These are phyloP conservation scores for Scaptodrosophila latifasciaeformis DNA, from an alignment of 2,888 invertebrate genomes.

Conservation along the genomic window DNA sequence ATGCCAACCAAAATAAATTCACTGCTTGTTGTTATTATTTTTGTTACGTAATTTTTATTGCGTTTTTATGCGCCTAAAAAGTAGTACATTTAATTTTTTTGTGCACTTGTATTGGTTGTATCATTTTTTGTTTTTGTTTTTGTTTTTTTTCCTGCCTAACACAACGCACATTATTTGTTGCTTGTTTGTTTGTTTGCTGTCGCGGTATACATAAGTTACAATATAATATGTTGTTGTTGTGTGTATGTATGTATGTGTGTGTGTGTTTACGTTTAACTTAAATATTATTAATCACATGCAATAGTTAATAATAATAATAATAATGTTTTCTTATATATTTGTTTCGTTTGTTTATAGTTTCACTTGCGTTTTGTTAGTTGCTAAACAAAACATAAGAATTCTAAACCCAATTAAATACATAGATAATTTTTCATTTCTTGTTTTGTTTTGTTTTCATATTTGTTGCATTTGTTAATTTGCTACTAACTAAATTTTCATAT, in stretches of 20 bases:
- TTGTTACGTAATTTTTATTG: slow-evolving; percentile 60
- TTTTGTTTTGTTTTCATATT: slow-evolving; percentile 18
- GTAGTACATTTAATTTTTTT: slow-evolving; percentile 44
- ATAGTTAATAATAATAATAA: slow-evolving; percentile 66
- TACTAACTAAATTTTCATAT: slow-evolving; percentile 65
- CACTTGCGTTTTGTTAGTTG: slow-evolving; percentile 26
- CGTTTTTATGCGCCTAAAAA: slow-evolving; percentile 54
- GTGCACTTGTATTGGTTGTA: slow-evolving; percentile 20
- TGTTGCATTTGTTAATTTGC: slow-evolving; percentile 57
- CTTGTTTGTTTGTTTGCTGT: too few relatives aligned
- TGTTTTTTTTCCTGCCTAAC: too few relatives aligned
- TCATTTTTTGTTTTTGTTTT: slow-evolving; percentile 33
- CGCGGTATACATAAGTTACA: slow-evolving; percentile 64
- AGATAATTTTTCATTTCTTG: slow-evolving; percentile 2
- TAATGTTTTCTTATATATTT: slow-evolving; percentile 16
- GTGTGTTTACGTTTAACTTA: slow-evolving; percentile 62
- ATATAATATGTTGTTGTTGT: slow-evolving; percentile 57
- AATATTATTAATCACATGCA: slow-evolving; percentile 73
- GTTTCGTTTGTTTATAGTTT: slow-evolving; percentile 9
- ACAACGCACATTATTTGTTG: slow-evolving; percentile 8
- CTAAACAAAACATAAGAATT: neutral
- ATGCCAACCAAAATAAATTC: neutral
- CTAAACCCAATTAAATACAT: slow-evolving; percentile 1
- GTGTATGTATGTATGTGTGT: slow-evolving; percentile 6
- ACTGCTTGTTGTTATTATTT: too few relatives aligned